Percentiles rank a stretch among this genome's conserved stretches.
Evolutionary conservation across 2,888 invertebrate genomes (phyloP).

Genomic region (Melanargia galathea): DNA sequence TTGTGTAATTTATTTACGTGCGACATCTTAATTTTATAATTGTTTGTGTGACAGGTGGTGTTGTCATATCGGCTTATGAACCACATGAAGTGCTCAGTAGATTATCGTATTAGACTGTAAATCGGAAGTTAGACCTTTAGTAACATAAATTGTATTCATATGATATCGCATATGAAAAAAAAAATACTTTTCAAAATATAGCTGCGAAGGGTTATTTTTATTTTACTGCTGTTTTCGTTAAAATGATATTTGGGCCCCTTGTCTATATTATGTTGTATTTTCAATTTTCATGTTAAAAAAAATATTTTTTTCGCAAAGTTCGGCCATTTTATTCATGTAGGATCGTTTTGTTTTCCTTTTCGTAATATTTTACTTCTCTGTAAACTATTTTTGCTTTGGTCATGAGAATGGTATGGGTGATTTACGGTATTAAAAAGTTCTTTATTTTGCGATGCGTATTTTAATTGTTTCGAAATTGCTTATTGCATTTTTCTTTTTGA

Average conservation of each 20-base stretch:
- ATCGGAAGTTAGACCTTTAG: conserved; percentile 34
- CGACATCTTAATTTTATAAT: background rate
- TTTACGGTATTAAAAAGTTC: background rate
- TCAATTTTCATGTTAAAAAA: background rate
- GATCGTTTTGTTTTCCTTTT: background rate
- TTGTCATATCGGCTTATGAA: conserved; percentile 42
- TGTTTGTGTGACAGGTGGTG: conserved; percentile 29
- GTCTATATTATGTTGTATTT: background rate
- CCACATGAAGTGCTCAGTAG: conserved; percentile 46
- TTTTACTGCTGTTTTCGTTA: background rate
- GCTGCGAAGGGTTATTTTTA: background rate
- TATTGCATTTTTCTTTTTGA: background rate
- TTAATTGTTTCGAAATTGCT: background rate
- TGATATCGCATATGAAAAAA: background rate
- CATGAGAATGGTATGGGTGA: background rate
- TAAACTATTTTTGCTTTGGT: background rate
- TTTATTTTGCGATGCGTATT: background rate
- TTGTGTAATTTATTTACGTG: too few species aligned
- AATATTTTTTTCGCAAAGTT: background rate
- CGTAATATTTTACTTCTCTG: background rate
- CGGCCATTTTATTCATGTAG: background rate
- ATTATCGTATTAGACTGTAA: conserved; percentile 40
- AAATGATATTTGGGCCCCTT: background rate
- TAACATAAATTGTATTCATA: conserved; percentile 11
- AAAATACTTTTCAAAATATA: background rate